A percentile compares a stretch with the other conserved stretches of the same genome.
Conservation (phyloP, 2,888 invertebrate genomes). For the Drosophila flavopinicola region DNA sequence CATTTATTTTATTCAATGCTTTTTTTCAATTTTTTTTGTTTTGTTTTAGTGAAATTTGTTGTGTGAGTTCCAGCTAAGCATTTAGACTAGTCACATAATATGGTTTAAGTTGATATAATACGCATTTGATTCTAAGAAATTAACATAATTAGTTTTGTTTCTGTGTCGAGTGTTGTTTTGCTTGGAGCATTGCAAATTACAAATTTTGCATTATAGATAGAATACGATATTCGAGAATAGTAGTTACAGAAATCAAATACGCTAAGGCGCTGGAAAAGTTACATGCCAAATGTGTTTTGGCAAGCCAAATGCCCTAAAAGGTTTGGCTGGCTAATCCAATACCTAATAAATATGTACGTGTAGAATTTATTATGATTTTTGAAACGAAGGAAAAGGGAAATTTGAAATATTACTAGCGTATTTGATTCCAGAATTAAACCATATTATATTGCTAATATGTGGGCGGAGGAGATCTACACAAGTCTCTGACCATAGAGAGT, state of each 20-base stretch:
- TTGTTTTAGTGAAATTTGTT: constrained; percentile 38
- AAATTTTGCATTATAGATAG: constrained; percentile 31
- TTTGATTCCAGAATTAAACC: constrained; percentile 75
- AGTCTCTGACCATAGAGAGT: constrained; percentile 36
- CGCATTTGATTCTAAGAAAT: constrained; percentile 79
- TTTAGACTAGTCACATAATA: constrained; percentile 78
- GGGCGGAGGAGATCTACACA: constrained; percentile 76
- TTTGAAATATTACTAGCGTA: constrained; percentile 67
- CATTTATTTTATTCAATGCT: constrained; percentile 45
- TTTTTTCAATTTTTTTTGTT: constrained; percentile 18
- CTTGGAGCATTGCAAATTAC: constrained; percentile 72
- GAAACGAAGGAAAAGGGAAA: constrained; percentile 12
- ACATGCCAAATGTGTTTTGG: constrained; percentile 56
- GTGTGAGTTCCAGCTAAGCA: constrained; percentile 69
- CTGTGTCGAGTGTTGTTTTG: constrained; percentile 44
- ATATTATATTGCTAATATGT: constrained; percentile 73
- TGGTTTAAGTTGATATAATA: constrained; percentile 71
- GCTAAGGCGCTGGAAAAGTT: constrained; percentile 51
- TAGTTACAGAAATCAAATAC: constrained; percentile 71
- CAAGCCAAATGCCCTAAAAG: constrained; percentile 48
- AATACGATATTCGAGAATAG: constrained; percentile 68
- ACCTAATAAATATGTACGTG: constrained; percentile 49
- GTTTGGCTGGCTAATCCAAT: constrained; percentile 45
- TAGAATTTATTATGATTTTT: constrained; percentile 7
- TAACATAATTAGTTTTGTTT: constrained; percentile 54